Evolutionary conservation across 2,797 vertebrate species (phyloP), one percentile per base, ranked within the genome.

Genomic region (Phataginus tetradactyla): DNA sequence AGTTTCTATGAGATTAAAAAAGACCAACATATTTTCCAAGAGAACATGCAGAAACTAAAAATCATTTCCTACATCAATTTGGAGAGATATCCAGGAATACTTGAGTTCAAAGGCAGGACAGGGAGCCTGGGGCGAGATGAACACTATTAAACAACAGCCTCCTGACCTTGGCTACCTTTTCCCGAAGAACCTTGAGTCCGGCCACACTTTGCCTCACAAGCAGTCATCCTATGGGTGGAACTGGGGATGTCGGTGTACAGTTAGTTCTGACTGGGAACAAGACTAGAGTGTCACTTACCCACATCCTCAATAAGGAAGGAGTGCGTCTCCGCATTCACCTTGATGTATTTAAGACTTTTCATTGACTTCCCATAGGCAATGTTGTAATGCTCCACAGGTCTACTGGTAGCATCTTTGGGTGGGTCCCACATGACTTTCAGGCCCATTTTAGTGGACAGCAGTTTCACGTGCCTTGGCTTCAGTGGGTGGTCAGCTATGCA

Each of bases 331-430:
- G 98, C 99, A 95, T 98, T 98, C 83, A 86, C 98, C 71, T 97
- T 99, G 86, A 98, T 91, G 94, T 98, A 98, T 92, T 98, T 98
- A 94, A 99, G 98, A 66, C 98, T 98, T 98, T 98, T 98, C 91
- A 99, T 96, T 80, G 99, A 99, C 98, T 99, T 99, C 97, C 98
- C 99, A 72, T 98, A 98, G 98, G 98, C 98, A 96, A 99, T 98
- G 95, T 97, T 98, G 95, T 99, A 99, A 95, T 98, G 93, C 79
- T 99, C 99, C 81, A 98, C 98, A 0, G 98, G 98, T 97, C 98
- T 98, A 93, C 98, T 98, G 49, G 98, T 97, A 93, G 98, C 97
- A 96, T 99, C 99, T 96, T 98, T 98, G 20, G 99, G 98, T 20
- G 97, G 98, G 71, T 99, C 99, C 99, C 99, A 99, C 7, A 86